These are phyloP conservation scores for Poecilia latipinna DNA, from an alignment of 2,113 vertebrate genomes.

Conservation along the genomic window DNA sequence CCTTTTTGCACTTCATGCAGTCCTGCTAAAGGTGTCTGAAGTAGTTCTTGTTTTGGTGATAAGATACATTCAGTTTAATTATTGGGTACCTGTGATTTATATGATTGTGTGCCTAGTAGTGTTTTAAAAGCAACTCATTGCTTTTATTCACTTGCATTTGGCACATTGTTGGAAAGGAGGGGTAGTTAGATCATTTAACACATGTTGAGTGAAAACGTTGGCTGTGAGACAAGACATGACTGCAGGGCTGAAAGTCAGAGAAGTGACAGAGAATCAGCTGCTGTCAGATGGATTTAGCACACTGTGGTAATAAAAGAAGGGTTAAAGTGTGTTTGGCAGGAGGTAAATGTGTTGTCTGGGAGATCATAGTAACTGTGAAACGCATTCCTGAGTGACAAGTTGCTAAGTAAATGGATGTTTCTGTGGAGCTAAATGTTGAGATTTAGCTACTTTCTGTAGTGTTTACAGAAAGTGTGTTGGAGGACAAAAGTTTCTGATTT, in stretches of 20 bases:
- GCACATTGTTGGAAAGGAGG: neutral
- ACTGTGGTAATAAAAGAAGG: slow-evolving; percentile 5
- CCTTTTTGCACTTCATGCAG: neutral
- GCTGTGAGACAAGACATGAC: slow-evolving; percentile 19
- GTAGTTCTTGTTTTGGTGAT: neutral
- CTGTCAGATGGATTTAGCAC: slow-evolving; percentile 40
- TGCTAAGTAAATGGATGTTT: slow-evolving; percentile 22
- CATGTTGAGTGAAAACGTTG: slow-evolving; percentile 13
- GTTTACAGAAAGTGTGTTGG: neutral
- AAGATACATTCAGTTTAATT: neutral
- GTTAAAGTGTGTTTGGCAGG: slow-evolving; percentile 13
- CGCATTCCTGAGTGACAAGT: slow-evolving; percentile 49
- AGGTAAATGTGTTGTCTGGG: slow-evolving; percentile 43
- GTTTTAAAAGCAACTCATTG: neutral
- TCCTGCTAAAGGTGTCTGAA: neutral
- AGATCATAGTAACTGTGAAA: slow-evolving; percentile 41
- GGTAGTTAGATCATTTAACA: slow-evolving; percentile 5
- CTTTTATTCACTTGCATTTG: neutral
- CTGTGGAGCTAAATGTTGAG: slow-evolving; percentile 18
- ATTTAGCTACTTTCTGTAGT: neutral
- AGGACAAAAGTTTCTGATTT: neutral
- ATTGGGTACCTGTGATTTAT: neutral
- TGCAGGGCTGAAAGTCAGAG: slow-evolving; percentile 14
- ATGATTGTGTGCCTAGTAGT: neutral
- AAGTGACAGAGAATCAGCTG: slow-evolving; percentile 41